Percentiles rank a stretch among this genome's conserved stretches.
phyloP scores from a whole-genome alignment of 1,140 invertebrate species.

The Dreissena polymorpha region DNA sequence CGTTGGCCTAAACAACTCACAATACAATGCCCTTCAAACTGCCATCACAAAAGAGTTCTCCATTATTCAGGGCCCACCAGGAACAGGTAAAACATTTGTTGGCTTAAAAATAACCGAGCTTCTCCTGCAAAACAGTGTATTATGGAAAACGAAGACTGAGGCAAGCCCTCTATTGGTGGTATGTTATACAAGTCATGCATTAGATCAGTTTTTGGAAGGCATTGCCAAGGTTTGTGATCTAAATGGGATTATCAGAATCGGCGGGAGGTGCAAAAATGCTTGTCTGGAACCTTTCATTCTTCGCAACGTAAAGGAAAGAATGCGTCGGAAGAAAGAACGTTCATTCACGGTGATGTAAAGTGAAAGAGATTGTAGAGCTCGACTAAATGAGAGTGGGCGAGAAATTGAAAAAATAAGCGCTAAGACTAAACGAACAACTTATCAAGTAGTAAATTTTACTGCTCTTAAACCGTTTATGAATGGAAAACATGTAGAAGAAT shows the following conservation, averaged over 20 bases:
- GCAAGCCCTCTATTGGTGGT: slow-evolving; percentile 86
- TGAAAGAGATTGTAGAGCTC: slow-evolving; percentile 51
- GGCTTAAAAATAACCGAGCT: slow-evolving; percentile 77
- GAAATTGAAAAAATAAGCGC: slow-evolving; percentile 59
- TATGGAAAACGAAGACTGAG: slow-evolving; percentile 60
- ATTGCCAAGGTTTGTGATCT: slow-evolving; percentile 62
- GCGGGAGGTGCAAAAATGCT: slow-evolving; percentile 84
- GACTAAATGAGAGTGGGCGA: slow-evolving; percentile 47
- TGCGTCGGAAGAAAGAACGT: slow-evolving; percentile 40
- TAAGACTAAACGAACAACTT: slow-evolving; percentile 59
- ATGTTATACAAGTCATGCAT: slow-evolving; percentile 92
- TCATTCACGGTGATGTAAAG: slow-evolving; percentile 52
- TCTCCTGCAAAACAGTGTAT: slow-evolving; percentile 71
- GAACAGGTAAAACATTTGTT: slow-evolving; percentile 76
- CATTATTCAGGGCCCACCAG: slow-evolving; percentile 86
- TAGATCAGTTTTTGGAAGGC: slow-evolving; percentile 93
- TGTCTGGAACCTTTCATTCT: slow-evolving; percentile 62
- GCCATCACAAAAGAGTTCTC: slow-evolving; percentile 81
- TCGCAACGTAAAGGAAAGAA: slow-evolving; percentile 51
- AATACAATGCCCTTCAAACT: slow-evolving; percentile 78
- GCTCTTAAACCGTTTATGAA: slow-evolving; percentile 56
- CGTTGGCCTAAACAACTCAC: slow-evolving; percentile 78
- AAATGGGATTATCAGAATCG: slow-evolving; percentile 86
- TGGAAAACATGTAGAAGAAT: slow-evolving; percentile 9
- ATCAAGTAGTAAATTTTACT: slow-evolving; percentile 58